Evolutionary conservation across 2,888 invertebrate species (phyloP).

Genomic region (Liodrosophila aerea): DNA sequence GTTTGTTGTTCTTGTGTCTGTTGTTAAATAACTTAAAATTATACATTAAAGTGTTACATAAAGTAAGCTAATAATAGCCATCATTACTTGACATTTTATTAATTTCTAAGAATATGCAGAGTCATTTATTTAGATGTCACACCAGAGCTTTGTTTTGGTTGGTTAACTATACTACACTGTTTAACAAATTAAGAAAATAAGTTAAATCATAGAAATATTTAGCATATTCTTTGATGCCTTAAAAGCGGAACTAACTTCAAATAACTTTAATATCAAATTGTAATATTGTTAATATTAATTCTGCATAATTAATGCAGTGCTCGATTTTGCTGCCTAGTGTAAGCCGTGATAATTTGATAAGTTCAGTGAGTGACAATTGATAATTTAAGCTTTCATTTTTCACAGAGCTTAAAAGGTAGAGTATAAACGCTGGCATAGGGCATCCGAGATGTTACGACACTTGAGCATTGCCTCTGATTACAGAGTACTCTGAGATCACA

Average conservation of each 20-base stretch:
- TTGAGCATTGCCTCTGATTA: slow-evolving; percentile 3
- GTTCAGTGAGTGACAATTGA: neutral
- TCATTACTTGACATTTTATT: neutral
- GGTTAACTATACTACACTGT: slow-evolving; percentile 3
- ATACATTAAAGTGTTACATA: slow-evolving; percentile 4
- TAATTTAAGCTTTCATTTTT: slow-evolving; percentile 7
- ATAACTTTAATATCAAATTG: neutral
- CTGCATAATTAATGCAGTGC: too few relatives aligned
- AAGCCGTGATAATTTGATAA: neutral
- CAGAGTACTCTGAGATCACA: slow-evolving; percentile 14
- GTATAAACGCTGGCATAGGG: too few relatives aligned
- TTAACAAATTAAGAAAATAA: neutral
- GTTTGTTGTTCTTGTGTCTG: too few relatives aligned
- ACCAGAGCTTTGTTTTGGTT: slow-evolving; percentile 1
- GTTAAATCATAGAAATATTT: neutral
- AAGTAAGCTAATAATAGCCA: neutral
- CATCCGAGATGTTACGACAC: slow-evolving; percentile 9
- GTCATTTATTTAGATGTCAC: slow-evolving; percentile 21
- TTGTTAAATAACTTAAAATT: slow-evolving; percentile 8
- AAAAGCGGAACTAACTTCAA: neutral
- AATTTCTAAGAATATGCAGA: slow-evolving; percentile 4
- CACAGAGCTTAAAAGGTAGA: slow-evolving; percentile 10
- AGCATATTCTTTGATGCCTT: neutral
- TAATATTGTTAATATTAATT: too few relatives aligned
- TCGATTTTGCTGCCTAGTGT: slow-evolving; percentile 5